phyloP scores from a whole-genome alignment of 2,113 vertebrate species.

The Alligator mississippiensis region DNA sequence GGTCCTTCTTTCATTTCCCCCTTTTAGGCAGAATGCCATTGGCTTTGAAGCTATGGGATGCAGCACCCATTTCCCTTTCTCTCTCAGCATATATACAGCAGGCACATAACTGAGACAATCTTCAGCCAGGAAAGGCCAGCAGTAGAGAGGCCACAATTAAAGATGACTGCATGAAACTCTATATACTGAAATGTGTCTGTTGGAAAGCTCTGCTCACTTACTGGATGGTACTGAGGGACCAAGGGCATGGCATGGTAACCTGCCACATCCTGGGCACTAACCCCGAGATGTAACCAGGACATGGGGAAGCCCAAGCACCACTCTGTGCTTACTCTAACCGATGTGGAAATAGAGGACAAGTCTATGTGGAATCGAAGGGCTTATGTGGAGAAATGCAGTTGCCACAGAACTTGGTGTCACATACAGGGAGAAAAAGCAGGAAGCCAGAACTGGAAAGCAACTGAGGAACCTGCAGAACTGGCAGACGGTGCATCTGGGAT shows the following conservation, averaged over 20 bases:
- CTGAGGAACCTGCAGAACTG: neutral
- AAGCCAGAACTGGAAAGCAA: neutral
- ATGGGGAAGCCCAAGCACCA: accelerated
- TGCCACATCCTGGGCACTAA: neutral
- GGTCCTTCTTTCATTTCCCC: neutral
- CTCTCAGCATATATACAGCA: neutral
- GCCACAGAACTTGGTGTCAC: neutral
- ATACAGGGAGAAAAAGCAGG: neutral
- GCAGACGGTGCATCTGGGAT: neutral
- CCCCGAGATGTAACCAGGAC: neutral
- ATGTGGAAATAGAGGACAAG: neutral
- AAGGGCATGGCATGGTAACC: neutral
- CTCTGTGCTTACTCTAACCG: neutral
- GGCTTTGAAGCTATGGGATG: neutral
- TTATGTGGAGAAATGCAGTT: neutral
- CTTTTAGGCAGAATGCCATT: neutral
- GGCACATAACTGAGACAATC: accelerated
- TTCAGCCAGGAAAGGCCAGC: neutral
- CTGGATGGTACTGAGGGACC: neutral
- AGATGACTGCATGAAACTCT: neutral
- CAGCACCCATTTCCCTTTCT: neutral
- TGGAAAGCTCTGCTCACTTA: neutral
- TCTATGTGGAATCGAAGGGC: neutral
- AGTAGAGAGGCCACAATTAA: neutral
- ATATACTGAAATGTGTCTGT: neutral